A percentile compares a stretch with the other conserved stretches of the same genome.
phyloP scores from a whole-genome alignment of 2,113 vertebrate genomes.

The Ursus arctos region DNA sequence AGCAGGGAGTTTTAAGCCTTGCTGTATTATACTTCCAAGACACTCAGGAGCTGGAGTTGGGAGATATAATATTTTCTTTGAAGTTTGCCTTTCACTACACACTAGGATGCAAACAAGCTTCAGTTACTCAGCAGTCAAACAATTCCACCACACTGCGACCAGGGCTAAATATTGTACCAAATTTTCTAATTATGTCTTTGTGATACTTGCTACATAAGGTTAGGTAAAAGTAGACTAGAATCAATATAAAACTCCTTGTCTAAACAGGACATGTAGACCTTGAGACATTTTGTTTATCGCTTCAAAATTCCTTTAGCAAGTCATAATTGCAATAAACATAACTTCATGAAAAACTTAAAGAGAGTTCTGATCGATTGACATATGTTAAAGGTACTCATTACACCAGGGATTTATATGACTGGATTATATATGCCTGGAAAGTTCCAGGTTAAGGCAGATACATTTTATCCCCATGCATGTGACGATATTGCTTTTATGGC shows the following conservation, averaged over 20 bases:
- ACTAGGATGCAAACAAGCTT: constrained; percentile 90
- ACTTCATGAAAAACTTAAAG: constrained; percentile 79
- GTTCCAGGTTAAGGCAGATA: constrained; percentile 27
- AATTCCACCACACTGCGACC: constrained; percentile 88
- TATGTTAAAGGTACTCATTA: constrained; percentile 66
- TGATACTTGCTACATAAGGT: constrained; percentile 82
- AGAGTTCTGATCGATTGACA: constrained; percentile 81
- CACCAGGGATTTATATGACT: not conserved
- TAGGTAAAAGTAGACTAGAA: constrained; percentile 86
- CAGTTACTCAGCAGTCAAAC: constrained; percentile 88
- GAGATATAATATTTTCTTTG: constrained; percentile 92
- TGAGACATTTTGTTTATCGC: constrained; percentile 84
- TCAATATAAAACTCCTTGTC: constrained; percentile 85
- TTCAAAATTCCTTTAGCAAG: constrained; percentile 68
- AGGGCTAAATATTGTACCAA: constrained; percentile 86
- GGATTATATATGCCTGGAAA: not conserved
- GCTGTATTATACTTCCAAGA: constrained; percentile 91
- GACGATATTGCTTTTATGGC: not conserved
- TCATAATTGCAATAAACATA: constrained; percentile 81
- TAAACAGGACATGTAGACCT: constrained; percentile 87
- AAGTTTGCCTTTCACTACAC: constrained; percentile 90
- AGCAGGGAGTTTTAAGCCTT: constrained; percentile 90
- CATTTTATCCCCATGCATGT: not conserved
- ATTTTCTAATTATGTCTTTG: constrained; percentile 89
- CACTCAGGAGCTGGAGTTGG: constrained; percentile 90